Evolutionary conservation across 2,113 vertebrate species (phyloP).

Genomic region (Terrapene triunguis): DNA sequence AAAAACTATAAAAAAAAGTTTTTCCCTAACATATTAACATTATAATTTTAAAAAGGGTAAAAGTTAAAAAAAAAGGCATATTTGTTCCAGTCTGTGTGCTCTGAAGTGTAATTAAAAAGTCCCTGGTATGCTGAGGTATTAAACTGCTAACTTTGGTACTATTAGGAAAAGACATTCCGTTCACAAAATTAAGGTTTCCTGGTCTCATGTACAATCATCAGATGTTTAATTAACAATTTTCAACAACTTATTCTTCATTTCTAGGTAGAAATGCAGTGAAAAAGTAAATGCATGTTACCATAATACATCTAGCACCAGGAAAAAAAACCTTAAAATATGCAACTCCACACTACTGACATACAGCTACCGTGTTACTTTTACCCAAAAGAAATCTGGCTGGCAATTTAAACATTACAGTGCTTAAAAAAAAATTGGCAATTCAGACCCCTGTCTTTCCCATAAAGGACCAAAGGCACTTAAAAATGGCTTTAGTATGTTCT

Average conservation of each 20-base stretch:
- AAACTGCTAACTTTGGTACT: conserved; percentile 78
- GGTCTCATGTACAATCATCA: conserved; percentile 40
- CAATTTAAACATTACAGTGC: conserved; percentile 65
- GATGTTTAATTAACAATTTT: neutral
- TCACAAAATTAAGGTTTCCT: conserved; percentile 17
- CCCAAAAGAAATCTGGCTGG: conserved; percentile 19
- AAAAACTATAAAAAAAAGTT: conserved; percentile 67
- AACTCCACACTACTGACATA: neutral
- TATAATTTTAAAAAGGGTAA: conserved; percentile 58
- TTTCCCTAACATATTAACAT: conserved; percentile 72
- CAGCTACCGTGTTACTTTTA: conserved; percentile 7
- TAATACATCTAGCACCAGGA: neutral
- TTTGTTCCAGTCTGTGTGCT: conserved; percentile 77
- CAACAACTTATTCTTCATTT: conserved; percentile 50
- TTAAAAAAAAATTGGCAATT: conserved; percentile 40
- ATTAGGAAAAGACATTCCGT: conserved; percentile 36
- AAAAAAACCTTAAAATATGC: conserved; percentile 20
- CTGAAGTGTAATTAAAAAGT: conserved; percentile 62
- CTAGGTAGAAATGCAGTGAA: conserved; percentile 31
- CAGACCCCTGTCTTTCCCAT: conserved; percentile 60
- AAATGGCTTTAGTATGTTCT: conserved; percentile 67
- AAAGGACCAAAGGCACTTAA: conserved; percentile 76
- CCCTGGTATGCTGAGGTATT: conserved; percentile 78
- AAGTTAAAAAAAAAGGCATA: conserved; percentile 34
- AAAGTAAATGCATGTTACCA: neutral